Percentiles rank a stretch among this genome's conserved stretches.
Evolutionary conservation across 2,888 invertebrate species (phyloP).

Genomic region (Tromatobia lineatoria): DNA sequence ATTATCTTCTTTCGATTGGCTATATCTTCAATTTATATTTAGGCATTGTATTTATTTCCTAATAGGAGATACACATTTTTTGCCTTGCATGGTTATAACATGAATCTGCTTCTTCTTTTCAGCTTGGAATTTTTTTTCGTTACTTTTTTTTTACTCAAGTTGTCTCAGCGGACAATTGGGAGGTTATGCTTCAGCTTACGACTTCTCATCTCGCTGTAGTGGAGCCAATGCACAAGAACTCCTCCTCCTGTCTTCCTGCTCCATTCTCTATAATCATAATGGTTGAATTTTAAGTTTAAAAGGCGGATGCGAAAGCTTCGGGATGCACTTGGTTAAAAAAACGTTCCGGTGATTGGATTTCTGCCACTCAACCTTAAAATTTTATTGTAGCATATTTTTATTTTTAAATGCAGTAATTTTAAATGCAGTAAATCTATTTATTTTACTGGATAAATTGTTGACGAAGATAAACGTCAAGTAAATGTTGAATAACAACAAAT

Average conservation of each 20-base stretch:
- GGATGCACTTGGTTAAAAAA: background rate
- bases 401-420: background rate
- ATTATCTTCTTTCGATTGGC: too few species aligned
- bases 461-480: too few species aligned
- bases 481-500: too few species aligned
- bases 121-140: background rate
- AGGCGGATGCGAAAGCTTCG: background rate
- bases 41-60: too few species aligned
- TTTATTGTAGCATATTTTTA: background rate
- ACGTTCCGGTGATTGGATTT: background rate
- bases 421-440: too few species aligned
- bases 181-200: background rate
- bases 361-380: background rate
- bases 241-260: background rate
- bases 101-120: background rate
- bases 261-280: background rate
- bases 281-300: conserved; percentile 2
- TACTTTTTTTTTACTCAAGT: background rate
- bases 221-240: background rate
- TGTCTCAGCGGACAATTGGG: conserved; percentile 1
- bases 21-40: too few species aligned
- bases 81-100: background rate
- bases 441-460: too few species aligned
- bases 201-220: background rate
- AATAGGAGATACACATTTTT: too few species aligned